Percentiles rank a stretch among this genome's conserved stretches.
Evolutionary conservation across 2,797 vertebrate species (phyloP).

Genomic region (Poecile montanus): DNA sequence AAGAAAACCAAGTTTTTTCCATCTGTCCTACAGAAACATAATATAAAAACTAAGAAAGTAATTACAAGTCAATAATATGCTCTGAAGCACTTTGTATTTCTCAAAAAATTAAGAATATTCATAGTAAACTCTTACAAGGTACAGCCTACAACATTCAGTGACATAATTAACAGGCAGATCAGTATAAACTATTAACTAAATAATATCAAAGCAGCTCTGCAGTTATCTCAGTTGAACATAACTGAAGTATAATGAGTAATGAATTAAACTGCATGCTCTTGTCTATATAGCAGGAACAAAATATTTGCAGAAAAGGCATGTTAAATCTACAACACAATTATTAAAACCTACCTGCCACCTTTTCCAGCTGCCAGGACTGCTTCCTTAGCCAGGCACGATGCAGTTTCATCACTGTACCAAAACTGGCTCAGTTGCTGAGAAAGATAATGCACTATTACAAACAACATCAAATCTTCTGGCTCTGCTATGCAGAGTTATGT

Average conservation of each 20-base stretch:
- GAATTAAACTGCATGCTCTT: neutral
- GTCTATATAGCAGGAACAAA: neutral
- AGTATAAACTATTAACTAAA: neutral
- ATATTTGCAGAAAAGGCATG: neutral
- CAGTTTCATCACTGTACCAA: constrained; percentile 93
- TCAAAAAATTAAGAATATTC: neutral
- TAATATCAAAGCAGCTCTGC: neutral
- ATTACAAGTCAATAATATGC: neutral
- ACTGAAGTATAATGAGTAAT: neutral
- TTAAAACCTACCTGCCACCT: constrained; percentile 84
- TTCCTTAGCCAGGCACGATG: constrained; percentile 84
- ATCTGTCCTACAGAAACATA: neutral
- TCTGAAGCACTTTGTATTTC: neutral
- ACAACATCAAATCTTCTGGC: neutral
- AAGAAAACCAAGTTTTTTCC: neutral
- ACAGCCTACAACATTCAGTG: neutral
- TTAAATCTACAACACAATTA: neutral
- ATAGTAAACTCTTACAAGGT: neutral
- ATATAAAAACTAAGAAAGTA: neutral
- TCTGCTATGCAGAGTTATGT: neutral
- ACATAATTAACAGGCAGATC: neutral
- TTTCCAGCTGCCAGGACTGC: constrained; percentile 81
- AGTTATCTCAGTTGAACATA: neutral
- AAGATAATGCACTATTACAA: neutral
- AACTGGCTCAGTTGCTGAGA: constrained; percentile 93